Conservation (phyloP, 2,888 invertebrate species). For the Drosophila formosana region DNA sequence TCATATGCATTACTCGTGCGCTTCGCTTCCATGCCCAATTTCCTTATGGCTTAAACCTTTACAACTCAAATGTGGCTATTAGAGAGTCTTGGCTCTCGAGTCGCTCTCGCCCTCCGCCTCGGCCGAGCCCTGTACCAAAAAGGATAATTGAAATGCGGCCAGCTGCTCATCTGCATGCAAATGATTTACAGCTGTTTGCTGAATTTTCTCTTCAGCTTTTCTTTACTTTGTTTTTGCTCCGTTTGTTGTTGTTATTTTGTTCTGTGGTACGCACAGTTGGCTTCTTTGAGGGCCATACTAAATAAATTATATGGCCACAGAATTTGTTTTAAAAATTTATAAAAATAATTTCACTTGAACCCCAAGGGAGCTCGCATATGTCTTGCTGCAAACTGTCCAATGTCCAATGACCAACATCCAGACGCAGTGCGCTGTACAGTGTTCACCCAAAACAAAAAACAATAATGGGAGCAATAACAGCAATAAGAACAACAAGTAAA, state of each 20-base stretch:
- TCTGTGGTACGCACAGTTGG: background rate
- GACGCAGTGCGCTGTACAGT: background rate
- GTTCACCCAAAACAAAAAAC: slow-evolving; percentile 28
- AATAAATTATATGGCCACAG: slow-evolving; percentile 58
- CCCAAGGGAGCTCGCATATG: slow-evolving; percentile 59
- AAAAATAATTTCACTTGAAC: slow-evolving; percentile 52
- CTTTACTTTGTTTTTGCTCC: background rate
- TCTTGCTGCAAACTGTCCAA: slow-evolving; percentile 28
- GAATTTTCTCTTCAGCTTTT: slow-evolving; percentile 13
- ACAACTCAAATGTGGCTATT: slow-evolving; percentile 44
- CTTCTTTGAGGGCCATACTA: slow-evolving; percentile 22
- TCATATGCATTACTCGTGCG: slow-evolving; percentile 62
- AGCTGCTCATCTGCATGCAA: slow-evolving; percentile 68
- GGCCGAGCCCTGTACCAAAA: slow-evolving; percentile 42
- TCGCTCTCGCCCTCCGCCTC: background rate
- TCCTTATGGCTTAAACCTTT: slow-evolving; percentile 64
- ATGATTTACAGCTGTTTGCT: slow-evolving; percentile 64
- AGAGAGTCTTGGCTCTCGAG: background rate
- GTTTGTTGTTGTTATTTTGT: slow-evolving; percentile 4
- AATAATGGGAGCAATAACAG: slow-evolving; percentile 42
- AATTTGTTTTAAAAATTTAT: slow-evolving; percentile 67
- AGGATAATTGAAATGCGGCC: slow-evolving; percentile 70
- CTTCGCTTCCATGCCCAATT: slow-evolving; percentile 54
- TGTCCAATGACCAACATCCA: slow-evolving; percentile 9
- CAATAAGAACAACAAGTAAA: slow-evolving; percentile 44